Evolutionary conservation across 2,797 vertebrate genomes (phyloP).

Genomic region (Gadopsis bispinosus): DNA sequence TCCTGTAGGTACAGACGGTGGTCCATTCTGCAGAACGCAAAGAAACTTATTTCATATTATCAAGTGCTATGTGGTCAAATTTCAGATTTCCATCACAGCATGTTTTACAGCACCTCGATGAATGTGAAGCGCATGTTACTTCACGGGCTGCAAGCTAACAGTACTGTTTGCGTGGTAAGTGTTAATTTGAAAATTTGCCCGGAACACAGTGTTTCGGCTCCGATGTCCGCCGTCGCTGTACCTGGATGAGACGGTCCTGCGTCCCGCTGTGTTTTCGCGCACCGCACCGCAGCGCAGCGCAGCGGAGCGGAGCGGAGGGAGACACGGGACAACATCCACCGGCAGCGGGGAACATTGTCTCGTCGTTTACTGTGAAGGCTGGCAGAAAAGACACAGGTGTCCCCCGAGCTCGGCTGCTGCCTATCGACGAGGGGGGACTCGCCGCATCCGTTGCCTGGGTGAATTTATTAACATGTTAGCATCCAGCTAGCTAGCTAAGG

Average conservation of each 20-base stretch:
- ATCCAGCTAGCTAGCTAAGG: slow-evolving; percentile 25
- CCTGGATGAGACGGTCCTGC: slow-evolving; percentile 54
- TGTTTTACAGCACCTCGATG: neutral
- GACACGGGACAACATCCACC: neutral
- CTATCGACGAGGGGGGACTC: slow-evolving; percentile 27
- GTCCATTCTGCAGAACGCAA: too few relatives aligned
- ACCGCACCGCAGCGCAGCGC: slow-evolving; percentile 8
- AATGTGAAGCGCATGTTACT: too few relatives aligned
- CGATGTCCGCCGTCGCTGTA: slow-evolving; percentile 41
- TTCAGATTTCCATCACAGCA: too few relatives aligned
- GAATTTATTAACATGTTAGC: slow-evolving; percentile 70
- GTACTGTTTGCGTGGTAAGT: neutral
- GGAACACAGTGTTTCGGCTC: slow-evolving; percentile 16
- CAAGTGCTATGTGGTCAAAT: too few relatives aligned
- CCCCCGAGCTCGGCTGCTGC: slow-evolving; percentile 30
- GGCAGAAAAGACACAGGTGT: slow-evolving; percentile 22
- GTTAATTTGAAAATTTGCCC: slow-evolving; percentile 51
- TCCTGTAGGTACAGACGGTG: too few relatives aligned
- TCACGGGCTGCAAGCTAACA: neutral
- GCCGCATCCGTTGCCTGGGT: slow-evolving; percentile 73
- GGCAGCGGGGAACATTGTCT: neutral
- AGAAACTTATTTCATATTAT: too few relatives aligned
- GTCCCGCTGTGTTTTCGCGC: slow-evolving; percentile 30
- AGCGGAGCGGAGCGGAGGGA: too few relatives aligned
- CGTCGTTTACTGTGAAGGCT: neutral